phyloP scores from a whole-genome alignment of 2,888 invertebrate species.

The Pterostichus madidus region DNA sequence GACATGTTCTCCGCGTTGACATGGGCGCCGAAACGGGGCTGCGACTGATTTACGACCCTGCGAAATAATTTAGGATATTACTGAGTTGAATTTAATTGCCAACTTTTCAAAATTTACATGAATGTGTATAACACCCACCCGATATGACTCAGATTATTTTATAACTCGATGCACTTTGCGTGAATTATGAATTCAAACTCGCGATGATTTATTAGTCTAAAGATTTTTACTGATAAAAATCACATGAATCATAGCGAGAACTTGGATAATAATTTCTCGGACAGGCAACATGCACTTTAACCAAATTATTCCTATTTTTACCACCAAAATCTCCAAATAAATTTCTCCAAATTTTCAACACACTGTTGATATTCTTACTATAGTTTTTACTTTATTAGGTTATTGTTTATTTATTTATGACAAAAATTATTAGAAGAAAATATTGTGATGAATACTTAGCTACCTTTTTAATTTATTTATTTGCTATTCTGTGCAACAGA shows the following conservation, averaged over 20 bases:
- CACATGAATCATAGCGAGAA: background rate
- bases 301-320: no score
- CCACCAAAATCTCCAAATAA: no score
- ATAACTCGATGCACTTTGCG: background rate
- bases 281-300: background rate
- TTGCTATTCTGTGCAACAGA: no score
- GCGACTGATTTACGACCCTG: conserved; percentile 51
- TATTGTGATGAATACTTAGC: no score
- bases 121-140: conserved; percentile 10
- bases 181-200: conserved; percentile 3
- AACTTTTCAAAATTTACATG: conserved; percentile 26
- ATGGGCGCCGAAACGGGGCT: conserved; percentile 57
- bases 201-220: background rate
- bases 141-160: conserved; percentile 23
- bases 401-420: no score
- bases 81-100: conserved; percentile 32
- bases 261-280: background rate
- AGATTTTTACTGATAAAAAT: background rate
- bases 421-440: no score
- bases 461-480: no score
- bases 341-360: no score
- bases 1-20: conserved; percentile 60
- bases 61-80: conserved; percentile 32
- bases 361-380: no score
- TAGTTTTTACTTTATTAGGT: no score